phyloP scores from a whole-genome alignment of 2,113 vertebrate species.

The Labeo catla region DNA sequence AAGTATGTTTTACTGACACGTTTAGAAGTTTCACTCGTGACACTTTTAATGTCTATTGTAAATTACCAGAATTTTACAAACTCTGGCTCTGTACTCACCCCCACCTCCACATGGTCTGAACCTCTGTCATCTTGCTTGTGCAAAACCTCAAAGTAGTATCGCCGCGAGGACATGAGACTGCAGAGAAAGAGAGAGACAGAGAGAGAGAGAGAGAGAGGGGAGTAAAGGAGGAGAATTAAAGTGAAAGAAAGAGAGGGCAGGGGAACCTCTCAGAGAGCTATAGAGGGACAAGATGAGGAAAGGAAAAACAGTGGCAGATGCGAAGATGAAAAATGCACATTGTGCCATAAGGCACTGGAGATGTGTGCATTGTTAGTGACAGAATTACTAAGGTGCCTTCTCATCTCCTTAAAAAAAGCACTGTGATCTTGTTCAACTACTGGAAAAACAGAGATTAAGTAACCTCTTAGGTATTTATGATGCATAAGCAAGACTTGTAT shows the following conservation, averaged over 20 bases:
- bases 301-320: conserved; percentile 41
- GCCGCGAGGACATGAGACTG: conserved; percentile 91
- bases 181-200: neutral
- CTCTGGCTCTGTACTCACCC: conserved; percentile 75
- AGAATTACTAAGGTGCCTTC: neutral
- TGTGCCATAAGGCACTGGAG: neutral
- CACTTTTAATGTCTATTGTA: neutral
- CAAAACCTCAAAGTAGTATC: conserved; percentile 97
- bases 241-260: conserved; percentile 36
- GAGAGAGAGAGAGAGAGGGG: neutral
- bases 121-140: conserved; percentile 97
- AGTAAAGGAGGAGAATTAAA: conserved; percentile 2
- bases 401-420: neutral
- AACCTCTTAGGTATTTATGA: neutral
- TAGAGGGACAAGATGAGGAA: conserved; percentile 32
- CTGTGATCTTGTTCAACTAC: neutral
- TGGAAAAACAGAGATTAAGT: conserved; percentile 1
- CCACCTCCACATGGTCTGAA: conserved; percentile 97
- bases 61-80: neutral
- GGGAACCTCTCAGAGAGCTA: conserved; percentile 39
- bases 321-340: neutral
- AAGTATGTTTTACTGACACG: neutral
- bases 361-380: neutral
- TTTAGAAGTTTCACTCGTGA: neutral
- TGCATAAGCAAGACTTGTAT: too few relatives aligned